Conservation (phyloP, 2,113 vertebrate genomes). For the Morone chrysops region DNA sequence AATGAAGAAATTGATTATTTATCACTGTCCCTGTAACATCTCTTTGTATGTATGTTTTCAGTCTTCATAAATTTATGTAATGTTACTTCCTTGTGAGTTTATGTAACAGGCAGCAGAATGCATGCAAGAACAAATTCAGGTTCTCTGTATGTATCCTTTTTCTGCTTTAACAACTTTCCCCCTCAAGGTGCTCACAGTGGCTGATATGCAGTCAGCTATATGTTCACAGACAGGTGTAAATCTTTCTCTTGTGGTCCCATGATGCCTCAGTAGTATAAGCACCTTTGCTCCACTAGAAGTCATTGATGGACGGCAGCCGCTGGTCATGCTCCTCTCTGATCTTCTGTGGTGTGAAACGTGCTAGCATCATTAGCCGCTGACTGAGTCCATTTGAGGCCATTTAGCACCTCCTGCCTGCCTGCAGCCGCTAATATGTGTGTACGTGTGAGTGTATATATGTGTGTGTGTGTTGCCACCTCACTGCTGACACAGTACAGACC, state of each 20-base stretch:
- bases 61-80: too few relatives aligned
- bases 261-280: neutral
- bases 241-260: neutral
- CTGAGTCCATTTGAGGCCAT: constrained; percentile 73
- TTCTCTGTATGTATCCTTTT: neutral
- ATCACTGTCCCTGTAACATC: too few relatives aligned
- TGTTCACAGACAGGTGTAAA: neutral
- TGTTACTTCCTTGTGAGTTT: neutral
- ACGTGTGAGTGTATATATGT: neutral
- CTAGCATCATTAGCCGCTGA: constrained; percentile 67
- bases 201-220: neutral
- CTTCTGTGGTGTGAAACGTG: constrained; percentile 59
- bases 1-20: too few relatives aligned
- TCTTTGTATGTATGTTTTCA: too few relatives aligned
- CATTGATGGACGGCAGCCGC: neutral
- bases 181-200: neutral
- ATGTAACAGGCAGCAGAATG: neutral
- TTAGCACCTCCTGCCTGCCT: constrained; percentile 73
- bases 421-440: constrained; percentile 40
- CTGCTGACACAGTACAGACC: constrained; percentile 27
- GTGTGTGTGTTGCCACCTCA: constrained; percentile 32
- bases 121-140: neutral
- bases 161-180: neutral
- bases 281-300: constrained; percentile 31
- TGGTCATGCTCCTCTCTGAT: constrained; percentile 23